phyloP scores from a whole-genome alignment of 2,888 invertebrate genomes.

The Cephus runcator region DNA sequence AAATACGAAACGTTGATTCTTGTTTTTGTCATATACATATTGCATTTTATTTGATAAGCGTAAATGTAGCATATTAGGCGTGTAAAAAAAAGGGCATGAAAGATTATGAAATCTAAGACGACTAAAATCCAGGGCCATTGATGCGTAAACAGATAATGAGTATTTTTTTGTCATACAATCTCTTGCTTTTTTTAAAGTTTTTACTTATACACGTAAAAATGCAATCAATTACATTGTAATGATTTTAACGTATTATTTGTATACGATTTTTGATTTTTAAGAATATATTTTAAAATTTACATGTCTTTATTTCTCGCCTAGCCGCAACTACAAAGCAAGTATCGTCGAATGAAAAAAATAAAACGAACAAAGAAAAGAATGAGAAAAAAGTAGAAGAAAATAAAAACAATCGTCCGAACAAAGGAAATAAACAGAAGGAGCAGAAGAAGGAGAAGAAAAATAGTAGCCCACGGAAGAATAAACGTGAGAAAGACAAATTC shows the following conservation, averaged over 20 bases:
- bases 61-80: neutral
- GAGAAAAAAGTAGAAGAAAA: neutral
- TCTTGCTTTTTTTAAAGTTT: neutral
- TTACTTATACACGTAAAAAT: neutral
- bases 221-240: neutral
- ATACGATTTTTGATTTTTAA: neutral
- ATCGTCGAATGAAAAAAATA: neutral
- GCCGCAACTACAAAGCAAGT: neutral
- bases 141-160: neutral
- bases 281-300: neutral
- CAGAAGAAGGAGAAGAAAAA: neutral
- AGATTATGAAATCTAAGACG: neutral
- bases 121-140: neutral
- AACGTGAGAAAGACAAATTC: neutral
- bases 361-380: neutral
- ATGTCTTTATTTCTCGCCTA: neutral
- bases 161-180: neutral
- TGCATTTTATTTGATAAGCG: neutral
- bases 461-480: neutral
- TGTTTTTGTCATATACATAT: neutral
- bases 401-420: neutral
- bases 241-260: neutral
- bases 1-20: neutral
- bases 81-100: neutral
- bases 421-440: neutral